Evolutionary conservation across 2,888 invertebrate genomes (phyloP).

Genomic region (Lepidochrysops patricia): DNA sequence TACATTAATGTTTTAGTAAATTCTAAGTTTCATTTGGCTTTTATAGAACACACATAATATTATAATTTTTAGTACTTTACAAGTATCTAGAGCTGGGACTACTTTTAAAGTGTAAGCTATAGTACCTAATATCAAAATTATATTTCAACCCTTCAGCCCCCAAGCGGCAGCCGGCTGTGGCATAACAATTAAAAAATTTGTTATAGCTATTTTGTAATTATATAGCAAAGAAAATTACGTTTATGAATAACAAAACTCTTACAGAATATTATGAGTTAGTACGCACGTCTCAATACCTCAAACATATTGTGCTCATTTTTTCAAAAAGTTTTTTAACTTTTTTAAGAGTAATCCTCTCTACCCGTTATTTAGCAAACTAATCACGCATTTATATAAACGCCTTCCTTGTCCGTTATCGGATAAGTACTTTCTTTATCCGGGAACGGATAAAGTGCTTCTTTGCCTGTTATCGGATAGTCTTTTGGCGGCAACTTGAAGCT

Average conservation of each 20-base stretch:
- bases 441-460: constrained; percentile 39
- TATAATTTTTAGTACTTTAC: constrained; percentile 1
- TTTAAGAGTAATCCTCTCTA: background rate
- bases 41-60: constrained; percentile 14
- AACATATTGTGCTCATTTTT: too few relatives aligned
- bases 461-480: constrained; percentile 40
- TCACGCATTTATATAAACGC: constrained; percentile 64
- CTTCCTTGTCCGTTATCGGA: constrained; percentile 47
- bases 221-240: too few relatives aligned
- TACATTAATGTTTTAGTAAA: constrained; percentile 15
- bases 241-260: too few relatives aligned
- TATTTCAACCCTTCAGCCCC: too few relatives aligned
- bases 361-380: too few relatives aligned
- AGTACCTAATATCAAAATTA: too few relatives aligned
- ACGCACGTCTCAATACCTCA: too few relatives aligned
- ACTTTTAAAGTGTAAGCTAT: background rate
- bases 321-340: background rate
- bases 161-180: too few relatives aligned
- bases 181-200: too few relatives aligned
- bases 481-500: constrained; percentile 62
- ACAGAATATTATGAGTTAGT: too few relatives aligned
- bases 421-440: constrained; percentile 54
- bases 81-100: background rate
- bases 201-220: too few relatives aligned
- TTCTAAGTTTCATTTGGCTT: constrained; percentile 20